These are phyloP conservation scores for Drosophila bunnanda DNA, from an alignment of 2,888 invertebrate species.

Conservation along the genomic window DNA sequence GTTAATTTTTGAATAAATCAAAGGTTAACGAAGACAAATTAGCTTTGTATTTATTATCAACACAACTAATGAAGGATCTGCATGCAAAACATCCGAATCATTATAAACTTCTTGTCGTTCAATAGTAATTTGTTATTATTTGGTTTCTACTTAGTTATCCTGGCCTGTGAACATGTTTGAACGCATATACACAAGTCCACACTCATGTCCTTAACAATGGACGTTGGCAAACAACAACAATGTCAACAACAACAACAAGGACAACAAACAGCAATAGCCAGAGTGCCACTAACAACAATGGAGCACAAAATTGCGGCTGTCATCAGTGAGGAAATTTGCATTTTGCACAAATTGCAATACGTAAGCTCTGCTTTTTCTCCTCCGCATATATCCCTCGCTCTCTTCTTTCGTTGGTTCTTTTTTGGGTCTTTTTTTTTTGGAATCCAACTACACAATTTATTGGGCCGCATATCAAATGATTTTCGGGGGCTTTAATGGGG, in stretches of 20 bases:
- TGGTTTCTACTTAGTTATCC: slow-evolving; percentile 8
- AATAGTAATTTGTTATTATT: background rate
- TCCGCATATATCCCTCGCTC: background rate
- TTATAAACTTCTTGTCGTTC: background rate
- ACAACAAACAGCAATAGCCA: slow-evolving; percentile 27
- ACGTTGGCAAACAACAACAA: slow-evolving; percentile 47
- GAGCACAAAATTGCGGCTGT: slow-evolving; percentile 75
- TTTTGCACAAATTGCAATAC: slow-evolving; percentile 80
- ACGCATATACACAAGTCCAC: slow-evolving; percentile 26
- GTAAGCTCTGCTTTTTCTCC: slow-evolving; percentile 51
- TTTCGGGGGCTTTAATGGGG: slow-evolving; percentile 37
- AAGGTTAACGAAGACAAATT: background rate
- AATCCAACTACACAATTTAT: slow-evolving; percentile 35
- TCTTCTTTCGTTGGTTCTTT: slow-evolving; percentile 10
- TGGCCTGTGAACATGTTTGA: slow-evolving; percentile 11
- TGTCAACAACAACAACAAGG: slow-evolving; percentile 55
- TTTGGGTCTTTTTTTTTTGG: background rate
- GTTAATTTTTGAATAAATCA: background rate
- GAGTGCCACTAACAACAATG: slow-evolving; percentile 62
- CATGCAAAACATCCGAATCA: background rate
- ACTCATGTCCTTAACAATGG: slow-evolving; percentile 43
- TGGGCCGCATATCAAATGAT: slow-evolving; percentile 56
- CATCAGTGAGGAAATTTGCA: slow-evolving; percentile 80
- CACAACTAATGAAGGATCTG: background rate
- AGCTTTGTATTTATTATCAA: background rate